Evolutionary conservation across 2,113 vertebrate genomes (phyloP).

Genomic region (Aepyceros melampus): DNA sequence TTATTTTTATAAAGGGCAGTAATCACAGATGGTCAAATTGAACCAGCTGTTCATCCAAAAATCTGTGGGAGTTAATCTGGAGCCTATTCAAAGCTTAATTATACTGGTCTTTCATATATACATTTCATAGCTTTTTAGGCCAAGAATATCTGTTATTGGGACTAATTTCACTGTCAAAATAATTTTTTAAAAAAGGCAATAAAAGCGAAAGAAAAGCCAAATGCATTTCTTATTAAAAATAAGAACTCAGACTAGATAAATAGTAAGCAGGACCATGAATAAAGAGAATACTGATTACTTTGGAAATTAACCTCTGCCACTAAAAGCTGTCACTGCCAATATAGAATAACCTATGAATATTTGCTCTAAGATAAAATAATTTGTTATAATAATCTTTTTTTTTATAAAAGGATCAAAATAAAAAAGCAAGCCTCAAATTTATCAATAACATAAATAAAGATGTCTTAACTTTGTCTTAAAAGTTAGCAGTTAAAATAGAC

Average conservation of each 20-base stretch:
- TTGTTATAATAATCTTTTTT: background rate
- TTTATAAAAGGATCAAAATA: background rate
- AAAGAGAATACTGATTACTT: background rate
- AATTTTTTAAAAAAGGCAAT: background rate
- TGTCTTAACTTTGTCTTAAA: background rate
- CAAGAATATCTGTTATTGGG: background rate
- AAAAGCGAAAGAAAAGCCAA: background rate
- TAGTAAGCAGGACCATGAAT: background rate
- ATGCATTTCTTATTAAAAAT: background rate
- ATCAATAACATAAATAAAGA: background rate
- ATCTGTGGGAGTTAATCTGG: conserved; percentile 66
- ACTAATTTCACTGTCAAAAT: background rate
- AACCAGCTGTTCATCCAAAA: conserved; percentile 67
- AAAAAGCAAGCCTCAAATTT: background rate
- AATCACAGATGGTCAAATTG: conserved; percentile 48
- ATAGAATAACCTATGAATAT: background rate
- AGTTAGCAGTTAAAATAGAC: background rate
- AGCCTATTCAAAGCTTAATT: conserved; percentile 74
- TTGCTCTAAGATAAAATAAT: background rate
- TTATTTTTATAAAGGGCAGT: conserved; percentile 55
- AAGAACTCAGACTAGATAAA: background rate
- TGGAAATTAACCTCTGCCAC: background rate
- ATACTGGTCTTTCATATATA: conserved; percentile 54
- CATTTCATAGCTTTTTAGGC: conserved; percentile 48
- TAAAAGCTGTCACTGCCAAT: background rate